These are phyloP conservation scores for Eudemis profundana DNA, from an alignment of 2,888 invertebrate genomes.

Conservation along the genomic window DNA sequence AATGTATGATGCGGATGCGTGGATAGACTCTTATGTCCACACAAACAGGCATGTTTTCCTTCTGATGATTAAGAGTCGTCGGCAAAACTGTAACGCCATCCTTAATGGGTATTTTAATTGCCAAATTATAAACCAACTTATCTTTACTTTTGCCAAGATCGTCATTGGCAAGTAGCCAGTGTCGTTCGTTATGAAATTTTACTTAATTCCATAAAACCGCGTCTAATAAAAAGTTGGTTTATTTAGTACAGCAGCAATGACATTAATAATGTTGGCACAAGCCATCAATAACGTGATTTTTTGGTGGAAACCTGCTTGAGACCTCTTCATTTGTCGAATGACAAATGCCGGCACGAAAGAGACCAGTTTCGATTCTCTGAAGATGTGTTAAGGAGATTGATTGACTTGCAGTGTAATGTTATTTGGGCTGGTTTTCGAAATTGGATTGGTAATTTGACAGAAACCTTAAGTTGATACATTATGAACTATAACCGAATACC, in stretches of 20 bases:
- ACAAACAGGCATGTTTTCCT: constrained; percentile 12
- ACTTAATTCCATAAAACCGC: constrained; percentile 1
- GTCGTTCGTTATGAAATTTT: not conserved
- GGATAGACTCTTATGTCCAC: constrained; percentile 1
- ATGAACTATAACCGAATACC: too few species aligned
- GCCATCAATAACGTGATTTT: constrained; percentile 23
- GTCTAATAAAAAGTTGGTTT: not conserved
- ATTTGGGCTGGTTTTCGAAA: not conserved
- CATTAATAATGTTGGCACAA: constrained; percentile 29
- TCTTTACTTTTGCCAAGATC: not conserved
- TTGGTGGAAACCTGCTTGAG: constrained; percentile 18
- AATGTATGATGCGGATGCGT: not conserved
- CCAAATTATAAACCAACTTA: constrained; percentile 4
- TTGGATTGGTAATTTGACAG: not conserved
- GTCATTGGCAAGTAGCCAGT: not conserved
- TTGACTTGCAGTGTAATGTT: not conserved
- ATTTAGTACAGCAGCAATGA: constrained; percentile 6
- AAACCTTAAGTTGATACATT: not conserved
- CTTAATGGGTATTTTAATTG: constrained; percentile 32
- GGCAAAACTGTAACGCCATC: constrained; percentile 24
- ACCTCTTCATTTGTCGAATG: constrained; percentile 21
- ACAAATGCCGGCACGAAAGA: constrained; percentile 3
- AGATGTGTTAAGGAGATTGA: constrained; percentile 18
- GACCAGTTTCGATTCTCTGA: not conserved
- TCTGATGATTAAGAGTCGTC: constrained; percentile 15